Evolutionary conservation across 2,113 vertebrate species (phyloP).

Genomic region (Gnathonemus echidnorhynchus): DNA sequence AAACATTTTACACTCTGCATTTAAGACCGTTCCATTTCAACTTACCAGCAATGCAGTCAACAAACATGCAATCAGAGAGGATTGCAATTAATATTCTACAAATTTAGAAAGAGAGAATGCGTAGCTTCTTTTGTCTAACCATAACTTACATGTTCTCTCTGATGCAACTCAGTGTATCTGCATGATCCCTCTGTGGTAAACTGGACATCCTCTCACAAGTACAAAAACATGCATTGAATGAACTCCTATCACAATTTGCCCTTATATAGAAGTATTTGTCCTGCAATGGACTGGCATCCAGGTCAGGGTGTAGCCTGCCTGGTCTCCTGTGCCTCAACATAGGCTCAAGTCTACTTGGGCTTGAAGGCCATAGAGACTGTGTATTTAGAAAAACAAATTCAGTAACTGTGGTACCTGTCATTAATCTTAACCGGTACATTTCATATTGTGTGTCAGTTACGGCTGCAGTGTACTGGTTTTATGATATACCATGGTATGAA

Average conservation of each 20-base stretch:
- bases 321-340: neutral
- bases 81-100: neutral
- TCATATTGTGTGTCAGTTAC: too few species aligned
- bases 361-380: too few species aligned
- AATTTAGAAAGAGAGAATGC: neutral
- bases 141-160: too few species aligned
- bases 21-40: neutral
- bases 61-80: neutral
- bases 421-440: too few species aligned
- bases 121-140: neutral
- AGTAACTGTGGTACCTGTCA: too few species aligned
- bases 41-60: neutral
- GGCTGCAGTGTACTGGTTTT: too few species aligned
- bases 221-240: neutral
- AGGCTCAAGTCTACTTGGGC: neutral
- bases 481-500: too few species aligned
- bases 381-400: too few species aligned
- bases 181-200: neutral
- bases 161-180: neutral
- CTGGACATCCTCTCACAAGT: neutral
- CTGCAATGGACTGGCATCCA: neutral
- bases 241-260: neutral
- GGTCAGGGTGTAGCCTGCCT: neutral
- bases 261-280: neutral
- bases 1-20: neutral